A percentile compares a stretch with the other conserved stretches of the same genome.
These are phyloP conservation scores for Athalia cordata DNA, from an alignment of 2,888 invertebrate genomes.

Conservation along the genomic window DNA sequence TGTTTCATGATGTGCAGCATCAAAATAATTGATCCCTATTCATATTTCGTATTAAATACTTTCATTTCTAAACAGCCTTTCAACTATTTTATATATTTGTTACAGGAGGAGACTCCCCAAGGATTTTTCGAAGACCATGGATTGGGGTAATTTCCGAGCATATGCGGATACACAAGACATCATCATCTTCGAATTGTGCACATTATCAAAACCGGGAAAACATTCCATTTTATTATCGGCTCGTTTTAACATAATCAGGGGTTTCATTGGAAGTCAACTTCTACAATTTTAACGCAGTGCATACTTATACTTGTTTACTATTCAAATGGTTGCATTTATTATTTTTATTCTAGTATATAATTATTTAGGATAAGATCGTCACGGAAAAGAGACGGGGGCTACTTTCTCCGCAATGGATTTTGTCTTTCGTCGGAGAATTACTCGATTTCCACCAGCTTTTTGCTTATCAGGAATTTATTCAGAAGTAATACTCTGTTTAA, in stretches of 20 bases:
- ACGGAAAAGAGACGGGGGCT: background rate
- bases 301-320: conserved; percentile 3
- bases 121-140: conserved; percentile 99
- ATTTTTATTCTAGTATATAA: background rate
- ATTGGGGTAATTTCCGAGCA: conserved; percentile 84
- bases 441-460: background rate
- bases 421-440: background rate
- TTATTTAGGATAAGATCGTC: conserved; percentile 14
- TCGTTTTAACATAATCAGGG: background rate
- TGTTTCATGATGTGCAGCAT: conserved; percentile 63
- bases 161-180: background rate
- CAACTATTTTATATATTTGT: conserved; percentile 74
- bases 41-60: conserved; percentile 58
- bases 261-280: background rate
- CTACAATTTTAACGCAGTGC: conserved; percentile 13
- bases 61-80: background rate
- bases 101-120: conserved; percentile 99
- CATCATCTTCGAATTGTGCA: background rate
- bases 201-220: conserved; percentile 14
- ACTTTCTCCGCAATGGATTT: background rate
- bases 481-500: background rate
- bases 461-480: too few relatives aligned
- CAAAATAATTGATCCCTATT: conserved; percentile 72
- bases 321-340: conserved; percentile 18
- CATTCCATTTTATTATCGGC: conserved; percentile 37